These are phyloP conservation scores for Monochamus saltuarius DNA, from an alignment of 1,140 invertebrate species.

Conservation along the genomic window DNA sequence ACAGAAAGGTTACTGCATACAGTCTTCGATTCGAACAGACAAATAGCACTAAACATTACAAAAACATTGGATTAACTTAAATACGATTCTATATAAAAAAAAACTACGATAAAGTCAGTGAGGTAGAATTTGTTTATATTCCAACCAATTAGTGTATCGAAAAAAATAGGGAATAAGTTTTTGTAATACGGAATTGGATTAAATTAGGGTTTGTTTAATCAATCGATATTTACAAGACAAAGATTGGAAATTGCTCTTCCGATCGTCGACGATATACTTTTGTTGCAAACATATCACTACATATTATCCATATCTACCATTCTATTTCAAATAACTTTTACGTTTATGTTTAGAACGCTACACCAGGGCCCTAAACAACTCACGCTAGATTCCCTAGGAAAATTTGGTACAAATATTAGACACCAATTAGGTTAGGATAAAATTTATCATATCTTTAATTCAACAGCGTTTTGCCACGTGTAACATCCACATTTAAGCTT, in stretches of 20 bases:
- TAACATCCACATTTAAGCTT: constrained; percentile 26
- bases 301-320: constrained; percentile 29
- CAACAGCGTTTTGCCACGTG: constrained; percentile 12
- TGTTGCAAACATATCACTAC: constrained; percentile 15
- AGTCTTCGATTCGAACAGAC: constrained; percentile 41
- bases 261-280: constrained; percentile 28
- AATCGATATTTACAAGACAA: constrained; percentile 35
- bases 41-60: constrained; percentile 22
- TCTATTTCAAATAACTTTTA: constrained; percentile 33
- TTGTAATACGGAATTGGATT: constrained; percentile 26
- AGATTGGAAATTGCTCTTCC: constrained; percentile 38
- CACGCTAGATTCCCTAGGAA: constrained; percentile 24
- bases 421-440: constrained; percentile 30
- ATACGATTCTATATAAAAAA: constrained; percentile 29
- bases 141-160: constrained; percentile 25
- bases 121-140: constrained; percentile 41
- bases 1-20: constrained; percentile 34
- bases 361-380: constrained; percentile 20
- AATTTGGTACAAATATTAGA: constrained; percentile 24
- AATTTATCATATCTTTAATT: constrained; percentile 25
- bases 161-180: constrained; percentile 23
- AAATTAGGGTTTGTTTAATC: constrained; percentile 30
- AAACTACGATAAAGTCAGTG: constrained; percentile 32
- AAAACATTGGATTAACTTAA: constrained; percentile 26
- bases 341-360: constrained; percentile 17